Percentiles rank a stretch among this genome's conserved stretches.
These are phyloP conservation scores for Mustela nigripes DNA, from an alignment of 2,113 vertebrate genomes.

Conservation along the genomic window DNA sequence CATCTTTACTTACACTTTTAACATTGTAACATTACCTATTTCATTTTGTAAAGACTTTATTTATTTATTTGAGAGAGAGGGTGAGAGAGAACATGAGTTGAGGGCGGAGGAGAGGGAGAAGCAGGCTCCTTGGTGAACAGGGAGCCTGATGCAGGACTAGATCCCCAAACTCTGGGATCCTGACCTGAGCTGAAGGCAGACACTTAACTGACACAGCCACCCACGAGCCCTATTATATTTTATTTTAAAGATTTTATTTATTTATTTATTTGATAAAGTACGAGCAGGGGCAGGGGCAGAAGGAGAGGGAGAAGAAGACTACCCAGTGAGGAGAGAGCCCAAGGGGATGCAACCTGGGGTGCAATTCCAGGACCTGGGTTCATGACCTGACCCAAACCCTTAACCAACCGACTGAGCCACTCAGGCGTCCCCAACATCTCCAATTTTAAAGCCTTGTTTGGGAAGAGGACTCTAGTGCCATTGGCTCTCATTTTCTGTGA, in stretches of 20 bases:
- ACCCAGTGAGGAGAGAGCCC: neutral
- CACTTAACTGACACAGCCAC: neutral
- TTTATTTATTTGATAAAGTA: neutral
- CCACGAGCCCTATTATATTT: neutral
- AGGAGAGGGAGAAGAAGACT: neutral
- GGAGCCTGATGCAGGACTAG: neutral
- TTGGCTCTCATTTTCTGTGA: neutral
- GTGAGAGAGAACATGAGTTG: neutral
- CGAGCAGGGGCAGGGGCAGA: neutral
- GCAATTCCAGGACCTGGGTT: neutral
- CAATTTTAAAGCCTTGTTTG: neutral
- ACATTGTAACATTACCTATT: neutral
- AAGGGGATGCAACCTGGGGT: neutral
- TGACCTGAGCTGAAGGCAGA: neutral
- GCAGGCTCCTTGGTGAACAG: neutral
- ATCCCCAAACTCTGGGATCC: neutral
- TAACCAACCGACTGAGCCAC: neutral
- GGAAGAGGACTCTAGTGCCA: neutral
- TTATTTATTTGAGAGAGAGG: neutral
- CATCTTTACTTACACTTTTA: neutral
- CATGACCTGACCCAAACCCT: neutral
- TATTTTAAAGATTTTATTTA: neutral
- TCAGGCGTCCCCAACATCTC: neutral
- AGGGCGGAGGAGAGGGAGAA: neutral
- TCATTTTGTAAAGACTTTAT: neutral